phyloP scores from a whole-genome alignment of 2,113 vertebrate genomes.

The Grammomys dolichurus region DNA sequence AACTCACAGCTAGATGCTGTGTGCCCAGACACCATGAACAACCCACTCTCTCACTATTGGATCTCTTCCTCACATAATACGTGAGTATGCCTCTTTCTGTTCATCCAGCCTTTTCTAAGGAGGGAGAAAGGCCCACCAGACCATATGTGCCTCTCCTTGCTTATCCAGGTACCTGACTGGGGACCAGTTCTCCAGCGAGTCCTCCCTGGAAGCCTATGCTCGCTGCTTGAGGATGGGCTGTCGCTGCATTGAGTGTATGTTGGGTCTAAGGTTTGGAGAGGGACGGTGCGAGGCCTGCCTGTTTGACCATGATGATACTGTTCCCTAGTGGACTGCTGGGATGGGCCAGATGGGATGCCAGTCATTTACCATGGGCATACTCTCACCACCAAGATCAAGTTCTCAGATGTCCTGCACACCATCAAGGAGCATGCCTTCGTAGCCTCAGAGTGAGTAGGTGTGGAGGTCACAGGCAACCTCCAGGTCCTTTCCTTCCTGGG shows the following conservation, averaged over 20 bases:
- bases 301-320: neutral
- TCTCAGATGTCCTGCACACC: constrained; percentile 94
- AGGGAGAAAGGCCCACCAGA: neutral
- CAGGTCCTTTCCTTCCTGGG: neutral
- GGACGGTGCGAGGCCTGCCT: neutral
- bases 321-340: constrained; percentile 98
- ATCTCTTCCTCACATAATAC: constrained; percentile 99
- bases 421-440: constrained; percentile 99
- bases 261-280: fast-evolving
- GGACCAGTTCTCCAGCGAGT: constrained; percentile 99
- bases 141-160: constrained; percentile 1
- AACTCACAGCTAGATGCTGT: constrained; percentile 93
- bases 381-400: constrained; percentile 99
- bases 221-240: constrained; percentile 98
- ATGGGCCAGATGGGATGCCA: constrained; percentile 97
- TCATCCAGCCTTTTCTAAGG: fast-evolving
- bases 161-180: constrained; percentile 95
- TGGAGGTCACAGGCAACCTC: neutral
- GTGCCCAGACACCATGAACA: constrained; percentile 96
- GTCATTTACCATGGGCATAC: constrained; percentile 99
- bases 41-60: constrained; percentile 99
- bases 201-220: constrained; percentile 97
- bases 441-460: constrained; percentile 95
- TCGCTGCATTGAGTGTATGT: constrained; percentile 97
- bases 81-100: constrained; percentile 86